phyloP scores from a whole-genome alignment of 1,140 invertebrate genomes.

The Anastatus disparis region DNA sequence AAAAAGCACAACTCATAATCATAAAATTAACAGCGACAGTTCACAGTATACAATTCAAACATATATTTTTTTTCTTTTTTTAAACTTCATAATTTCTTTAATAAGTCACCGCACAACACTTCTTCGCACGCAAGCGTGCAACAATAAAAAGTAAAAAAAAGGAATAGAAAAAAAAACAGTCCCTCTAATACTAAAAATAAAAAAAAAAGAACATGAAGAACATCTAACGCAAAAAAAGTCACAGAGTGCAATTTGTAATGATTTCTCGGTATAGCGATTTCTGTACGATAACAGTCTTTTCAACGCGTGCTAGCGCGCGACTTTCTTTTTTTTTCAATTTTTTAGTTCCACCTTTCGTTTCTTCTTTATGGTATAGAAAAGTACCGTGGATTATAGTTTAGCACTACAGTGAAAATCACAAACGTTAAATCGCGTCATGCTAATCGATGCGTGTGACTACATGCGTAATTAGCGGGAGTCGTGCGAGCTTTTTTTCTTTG shows the following conservation, averaged over 20 bases:
- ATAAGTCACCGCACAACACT: background rate
- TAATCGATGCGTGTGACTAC: background rate
- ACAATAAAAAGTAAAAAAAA: conserved; percentile 17
- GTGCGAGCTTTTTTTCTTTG: background rate
- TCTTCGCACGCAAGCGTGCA: conserved; percentile 14
- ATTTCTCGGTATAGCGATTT: conserved; percentile 23
- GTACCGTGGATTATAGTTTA: background rate
- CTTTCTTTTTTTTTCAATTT: conserved; percentile 24
- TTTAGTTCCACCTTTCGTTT: background rate
- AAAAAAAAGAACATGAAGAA: no score
- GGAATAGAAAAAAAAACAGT: no score
- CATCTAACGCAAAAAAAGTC: no score
- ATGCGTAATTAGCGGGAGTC: background rate
- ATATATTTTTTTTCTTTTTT: no score
- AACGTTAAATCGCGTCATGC: background rate
- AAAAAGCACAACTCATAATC: background rate
- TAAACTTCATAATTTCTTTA: conserved; percentile 32
- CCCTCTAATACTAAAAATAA: no score
- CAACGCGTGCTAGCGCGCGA: background rate
- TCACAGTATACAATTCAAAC: background rate
- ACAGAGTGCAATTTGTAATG: conserved; percentile 12
- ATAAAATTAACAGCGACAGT: conserved; percentile 5
- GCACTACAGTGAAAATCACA: background rate
- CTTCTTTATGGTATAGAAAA: background rate
- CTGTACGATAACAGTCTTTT: conserved; percentile 5